phyloP scores from a whole-genome alignment of 2,888 invertebrate genomes.

The Cerastis leucographa region DNA sequence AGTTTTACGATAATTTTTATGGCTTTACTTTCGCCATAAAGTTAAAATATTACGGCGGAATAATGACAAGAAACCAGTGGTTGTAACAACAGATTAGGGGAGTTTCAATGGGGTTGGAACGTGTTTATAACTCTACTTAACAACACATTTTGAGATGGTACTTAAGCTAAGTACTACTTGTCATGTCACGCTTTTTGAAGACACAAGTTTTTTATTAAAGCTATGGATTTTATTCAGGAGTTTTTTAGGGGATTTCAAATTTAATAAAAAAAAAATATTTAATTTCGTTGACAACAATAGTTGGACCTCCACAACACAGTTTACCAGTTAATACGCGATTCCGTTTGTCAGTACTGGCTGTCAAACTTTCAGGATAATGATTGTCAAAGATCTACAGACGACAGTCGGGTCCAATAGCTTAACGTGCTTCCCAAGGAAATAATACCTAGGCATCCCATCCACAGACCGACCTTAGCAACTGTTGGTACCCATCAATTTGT shows the following conservation, averaged over 20 bases:
- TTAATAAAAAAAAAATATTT: no score
- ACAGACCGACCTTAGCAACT: not conserved
- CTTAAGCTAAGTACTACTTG: not conserved
- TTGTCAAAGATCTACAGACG: not conserved
- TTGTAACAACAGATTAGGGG: constrained; percentile 39
- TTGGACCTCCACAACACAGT: not conserved
- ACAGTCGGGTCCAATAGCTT: not conserved
- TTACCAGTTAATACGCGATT: not conserved
- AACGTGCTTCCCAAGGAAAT: not conserved
- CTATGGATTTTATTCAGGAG: not conserved
- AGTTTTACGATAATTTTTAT: constrained; percentile 45
- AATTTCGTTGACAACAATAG: not conserved
- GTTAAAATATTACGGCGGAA: constrained; percentile 44
- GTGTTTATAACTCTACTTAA: constrained; percentile 42
- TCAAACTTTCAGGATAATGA: not conserved
- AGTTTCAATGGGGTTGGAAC: not conserved
- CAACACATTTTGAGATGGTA: constrained; percentile 11
- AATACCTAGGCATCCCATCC: not conserved
- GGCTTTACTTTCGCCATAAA: constrained; percentile 56
- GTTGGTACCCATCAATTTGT: no score
- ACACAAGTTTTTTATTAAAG: not conserved
- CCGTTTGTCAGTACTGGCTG: not conserved
- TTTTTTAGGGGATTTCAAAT: not conserved
- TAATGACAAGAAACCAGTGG: constrained; percentile 39
- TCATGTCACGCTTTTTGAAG: not conserved